These are phyloP conservation scores for Nothocercus julius DNA, from an alignment of 2,113 vertebrate species.

Conservation along the genomic window DNA sequence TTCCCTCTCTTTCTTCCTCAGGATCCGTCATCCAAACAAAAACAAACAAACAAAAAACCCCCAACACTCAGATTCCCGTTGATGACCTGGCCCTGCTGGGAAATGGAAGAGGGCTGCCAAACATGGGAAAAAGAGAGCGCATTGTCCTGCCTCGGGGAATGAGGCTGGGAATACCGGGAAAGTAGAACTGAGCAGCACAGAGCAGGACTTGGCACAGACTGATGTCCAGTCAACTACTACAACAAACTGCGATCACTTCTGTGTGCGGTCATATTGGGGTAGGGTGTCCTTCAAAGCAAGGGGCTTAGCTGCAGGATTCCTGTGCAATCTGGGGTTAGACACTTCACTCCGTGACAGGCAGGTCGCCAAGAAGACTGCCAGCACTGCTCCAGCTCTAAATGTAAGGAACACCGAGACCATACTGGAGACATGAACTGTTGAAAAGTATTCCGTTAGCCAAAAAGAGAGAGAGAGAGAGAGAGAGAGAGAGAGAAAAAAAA, in stretches of 20 bases:
- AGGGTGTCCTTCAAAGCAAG: background rate
- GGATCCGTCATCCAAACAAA: background rate
- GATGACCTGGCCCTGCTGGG: background rate
- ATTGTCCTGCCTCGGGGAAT: background rate
- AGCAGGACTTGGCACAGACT: background rate
- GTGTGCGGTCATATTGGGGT: fast-evolving
- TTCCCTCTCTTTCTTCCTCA: background rate
- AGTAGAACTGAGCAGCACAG: background rate
- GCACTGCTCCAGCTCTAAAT: background rate
- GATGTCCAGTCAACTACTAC: background rate
- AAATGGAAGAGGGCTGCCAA: background rate
- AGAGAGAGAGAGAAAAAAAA: background rate
- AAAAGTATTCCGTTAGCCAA: background rate
- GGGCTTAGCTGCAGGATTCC: background rate
- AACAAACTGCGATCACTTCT: background rate
- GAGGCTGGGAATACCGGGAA: background rate
- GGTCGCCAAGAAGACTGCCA: background rate
- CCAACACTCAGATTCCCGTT: background rate
- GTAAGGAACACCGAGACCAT: background rate
- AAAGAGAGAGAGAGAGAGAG: background rate
- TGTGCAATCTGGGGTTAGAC: background rate
- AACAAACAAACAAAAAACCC: background rate
- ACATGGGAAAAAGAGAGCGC: background rate
- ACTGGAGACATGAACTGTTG: background rate
- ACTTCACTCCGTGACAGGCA: background rate